A percentile compares a stretch with the other conserved stretches of the same genome.
These are phyloP conservation scores for Hydra vulgaris DNA, from an alignment of 30 jellyfish, hydroid and myxozoan genomes.

Conservation along the genomic window DNA sequence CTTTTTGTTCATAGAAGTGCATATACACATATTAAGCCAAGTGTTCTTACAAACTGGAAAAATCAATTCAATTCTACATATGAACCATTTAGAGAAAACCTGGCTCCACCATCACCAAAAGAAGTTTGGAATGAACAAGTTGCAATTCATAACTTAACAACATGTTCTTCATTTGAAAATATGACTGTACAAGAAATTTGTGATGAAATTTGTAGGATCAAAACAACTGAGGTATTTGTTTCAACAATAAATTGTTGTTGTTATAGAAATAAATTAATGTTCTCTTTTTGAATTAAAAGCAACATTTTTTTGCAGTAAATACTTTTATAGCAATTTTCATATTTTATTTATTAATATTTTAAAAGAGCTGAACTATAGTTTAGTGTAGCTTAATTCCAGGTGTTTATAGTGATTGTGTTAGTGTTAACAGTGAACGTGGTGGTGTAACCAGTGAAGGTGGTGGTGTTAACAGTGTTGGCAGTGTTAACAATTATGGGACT, in stretches of 20 bases:
- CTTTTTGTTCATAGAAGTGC: neutral
- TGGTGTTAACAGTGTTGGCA: too few relatives aligned
- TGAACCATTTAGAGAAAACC: slow-evolving; percentile 6
- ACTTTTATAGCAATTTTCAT: too few relatives aligned
- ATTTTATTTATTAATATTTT: too few relatives aligned
- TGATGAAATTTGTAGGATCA: slow-evolving; percentile 30
- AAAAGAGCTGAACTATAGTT: too few relatives aligned
- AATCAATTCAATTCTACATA: slow-evolving; percentile 4
- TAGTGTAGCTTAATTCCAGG: too few relatives aligned
- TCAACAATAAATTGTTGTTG: neutral
- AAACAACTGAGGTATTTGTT: slow-evolving; percentile 12
- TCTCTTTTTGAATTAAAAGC: too few relatives aligned
- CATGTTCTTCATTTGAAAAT: slow-evolving; percentile 28
- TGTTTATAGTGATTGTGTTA: too few relatives aligned
- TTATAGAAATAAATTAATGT: too few relatives aligned
- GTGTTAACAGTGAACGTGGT: too few relatives aligned
- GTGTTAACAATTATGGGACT: too few relatives aligned
- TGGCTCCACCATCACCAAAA: neutral
- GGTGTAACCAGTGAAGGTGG: too few relatives aligned
- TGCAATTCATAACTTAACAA: slow-evolving; percentile 14
- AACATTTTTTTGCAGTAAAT: too few relatives aligned
- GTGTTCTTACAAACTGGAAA: slow-evolving; percentile 4
- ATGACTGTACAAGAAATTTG: slow-evolving; percentile 38
- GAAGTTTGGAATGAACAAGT: slow-evolving; percentile 15
- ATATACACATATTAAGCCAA: neutral